Evolutionary conservation across 2,113 vertebrate genomes (phyloP).

Genomic region (Boulengerochromis microlepis): DNA sequence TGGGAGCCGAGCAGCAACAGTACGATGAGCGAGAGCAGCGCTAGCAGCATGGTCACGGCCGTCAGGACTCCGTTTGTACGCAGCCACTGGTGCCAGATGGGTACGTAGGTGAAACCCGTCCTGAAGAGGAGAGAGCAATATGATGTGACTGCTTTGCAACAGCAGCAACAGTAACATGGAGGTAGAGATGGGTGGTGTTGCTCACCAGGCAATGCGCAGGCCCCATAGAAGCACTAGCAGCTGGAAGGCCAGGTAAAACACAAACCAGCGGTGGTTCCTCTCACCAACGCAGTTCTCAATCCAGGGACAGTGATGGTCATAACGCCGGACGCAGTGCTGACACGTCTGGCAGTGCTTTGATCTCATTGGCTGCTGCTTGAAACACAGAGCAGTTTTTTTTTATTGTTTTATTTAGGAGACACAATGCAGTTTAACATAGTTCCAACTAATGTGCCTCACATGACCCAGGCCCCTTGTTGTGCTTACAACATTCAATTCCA

Average conservation of each 20-base stretch:
- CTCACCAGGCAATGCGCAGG: constrained; percentile 83
- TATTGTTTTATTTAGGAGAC: not conserved
- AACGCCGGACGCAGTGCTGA: constrained; percentile 85
- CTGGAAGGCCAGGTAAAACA: constrained; percentile 81
- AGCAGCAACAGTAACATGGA: not conserved
- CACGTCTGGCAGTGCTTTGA: constrained; percentile 88
- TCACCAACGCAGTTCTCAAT: constrained; percentile 94
- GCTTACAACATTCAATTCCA: not conserved
- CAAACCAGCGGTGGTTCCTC: constrained; percentile 88
- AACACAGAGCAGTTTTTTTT: not conserved
- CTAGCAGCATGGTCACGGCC: constrained; percentile 68
- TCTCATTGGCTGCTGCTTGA: constrained; percentile 85
- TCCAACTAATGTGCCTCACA: not conserved
- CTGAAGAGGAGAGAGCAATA: constrained; percentile 51
- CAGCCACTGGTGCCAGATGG: constrained; percentile 79
- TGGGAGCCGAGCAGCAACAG: constrained; percentile 83
- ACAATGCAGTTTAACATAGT: not conserved
- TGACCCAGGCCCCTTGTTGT: not conserved
- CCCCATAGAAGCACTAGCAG: constrained; percentile 86
- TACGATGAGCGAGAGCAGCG: constrained; percentile 69
- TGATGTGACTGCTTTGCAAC: not conserved
- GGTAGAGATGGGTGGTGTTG: not conserved
- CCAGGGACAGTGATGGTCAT: constrained; percentile 96
- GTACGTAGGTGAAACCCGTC: constrained; percentile 79
- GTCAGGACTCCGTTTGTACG: constrained; percentile 75